Base-by-base conservation (phyloP, 2,888 invertebrate species). In the Polydrusus tereticollis region DNA sequence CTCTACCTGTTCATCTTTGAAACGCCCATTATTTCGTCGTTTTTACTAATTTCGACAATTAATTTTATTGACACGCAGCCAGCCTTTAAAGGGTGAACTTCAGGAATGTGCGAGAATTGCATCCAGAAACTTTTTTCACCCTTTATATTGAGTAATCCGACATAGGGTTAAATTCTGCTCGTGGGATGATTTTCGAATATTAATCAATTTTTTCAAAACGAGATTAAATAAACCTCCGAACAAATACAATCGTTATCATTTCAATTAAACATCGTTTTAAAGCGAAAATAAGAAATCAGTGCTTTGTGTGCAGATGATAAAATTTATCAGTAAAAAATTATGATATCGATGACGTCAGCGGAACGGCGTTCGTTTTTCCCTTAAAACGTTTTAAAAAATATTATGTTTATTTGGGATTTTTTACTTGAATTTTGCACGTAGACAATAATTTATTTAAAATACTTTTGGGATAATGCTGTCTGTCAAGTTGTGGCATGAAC, bases 341-440 rank as follows among this genome's bases (percentile, higher is more conserved):
- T 14, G n/a, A 21, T 59, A 68, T 68, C 67, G 58, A 16, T 68
- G 67, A 68, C 67, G 67, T 59, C 38, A 23, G 33, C 20, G 21
- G 16, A 47, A 63, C 58, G 23, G 18, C 29, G 45, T 36, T 45
- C 0, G 43, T 43, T 59, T 59, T 59, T 59, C 29, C 7, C 10
- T 16, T 20, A 4, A 8, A 18, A 26, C 14, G 23, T 10, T 58
- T 20, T 38, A 8, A 38, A 58, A 58, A 58, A 59, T 38, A 43
- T 14, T n/a, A 26, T 12, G 26, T 26, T 23, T 43, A 59, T 59
- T 43, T 43, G 43, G 43, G 26, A 41, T 41, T 41, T 59, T 59
- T 16, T 0, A 41, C 16, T 59, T 23, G 18, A 45, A 12, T 47
- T 63, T 63, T 26, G 62, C 62, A 63, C 62, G 62, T 63, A 63